phyloP scores from a whole-genome alignment of 92 coral and sea anemone species.

The Phenganax marumi region DNA sequence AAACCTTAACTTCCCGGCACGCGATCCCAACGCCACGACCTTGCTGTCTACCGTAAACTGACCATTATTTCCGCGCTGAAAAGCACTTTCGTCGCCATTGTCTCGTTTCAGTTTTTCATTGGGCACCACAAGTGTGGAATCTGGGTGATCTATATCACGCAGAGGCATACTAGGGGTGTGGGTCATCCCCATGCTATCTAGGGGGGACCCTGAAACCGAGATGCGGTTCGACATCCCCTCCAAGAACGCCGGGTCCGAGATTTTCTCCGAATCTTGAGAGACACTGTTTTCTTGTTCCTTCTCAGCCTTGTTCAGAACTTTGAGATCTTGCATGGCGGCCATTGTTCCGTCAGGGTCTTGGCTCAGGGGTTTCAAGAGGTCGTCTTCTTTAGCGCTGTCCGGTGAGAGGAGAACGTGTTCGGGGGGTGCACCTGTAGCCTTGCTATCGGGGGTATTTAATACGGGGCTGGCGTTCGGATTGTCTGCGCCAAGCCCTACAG shows the following conservation, averaged over 20 bases:
- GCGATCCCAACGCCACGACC: neutral
- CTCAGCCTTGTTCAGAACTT: slow-evolving; percentile 16
- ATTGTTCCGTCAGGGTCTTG: slow-evolving; percentile 37
- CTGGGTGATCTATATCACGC: slow-evolving; percentile 24
- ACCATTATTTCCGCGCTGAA: neutral
- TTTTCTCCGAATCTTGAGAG: slow-evolving; percentile 9
- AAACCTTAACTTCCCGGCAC: neutral
- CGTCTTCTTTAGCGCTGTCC: slow-evolving; percentile 6
- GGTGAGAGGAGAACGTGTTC: slow-evolving; percentile 37
- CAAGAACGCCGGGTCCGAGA: slow-evolving; percentile 36
- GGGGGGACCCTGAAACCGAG: slow-evolving; percentile 12
- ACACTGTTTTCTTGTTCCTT: slow-evolving; percentile 29
- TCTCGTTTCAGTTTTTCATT: slow-evolving; percentile 23
- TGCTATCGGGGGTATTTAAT: neutral
- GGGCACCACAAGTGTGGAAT: slow-evolving; percentile 19
- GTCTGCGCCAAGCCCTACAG: neutral
- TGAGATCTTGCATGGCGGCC: slow-evolving; percentile 24
- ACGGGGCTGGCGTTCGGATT: neutral
- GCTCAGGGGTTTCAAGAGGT: slow-evolving; percentile 22
- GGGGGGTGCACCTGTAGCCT: slow-evolving; percentile 5
- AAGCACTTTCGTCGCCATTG: neutral
- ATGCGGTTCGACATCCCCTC: slow-evolving; percentile 43
- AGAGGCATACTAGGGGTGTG: slow-evolving; percentile 28
- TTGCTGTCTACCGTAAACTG: neutral
- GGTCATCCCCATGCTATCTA: slow-evolving; percentile 2